phyloP scores from a whole-genome alignment of 2,113 vertebrate genomes.

The Hemiprocne comata region DNA sequence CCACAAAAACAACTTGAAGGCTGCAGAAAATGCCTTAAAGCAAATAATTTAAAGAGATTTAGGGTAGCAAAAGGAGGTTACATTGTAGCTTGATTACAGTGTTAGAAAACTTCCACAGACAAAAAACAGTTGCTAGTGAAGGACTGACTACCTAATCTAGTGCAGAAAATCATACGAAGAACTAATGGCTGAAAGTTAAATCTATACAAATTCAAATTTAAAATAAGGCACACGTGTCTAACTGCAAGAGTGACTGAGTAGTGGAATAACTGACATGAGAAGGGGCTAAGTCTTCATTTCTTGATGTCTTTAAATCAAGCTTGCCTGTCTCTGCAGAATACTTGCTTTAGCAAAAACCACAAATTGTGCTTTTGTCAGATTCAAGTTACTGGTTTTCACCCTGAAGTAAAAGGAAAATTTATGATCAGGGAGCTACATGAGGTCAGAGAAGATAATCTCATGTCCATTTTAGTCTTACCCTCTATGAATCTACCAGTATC shows the following conservation, averaged over 20 bases:
- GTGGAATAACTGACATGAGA: neutral
- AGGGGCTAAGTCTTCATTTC: neutral
- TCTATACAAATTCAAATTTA: neutral
- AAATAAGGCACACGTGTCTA: neutral
- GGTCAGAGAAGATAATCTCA: slow-evolving; percentile 32
- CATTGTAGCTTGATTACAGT: neutral
- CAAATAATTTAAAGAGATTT: neutral
- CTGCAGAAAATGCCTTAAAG: neutral
- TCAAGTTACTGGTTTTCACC: neutral
- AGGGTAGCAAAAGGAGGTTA: neutral
- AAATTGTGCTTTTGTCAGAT: neutral
- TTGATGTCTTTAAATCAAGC: neutral
- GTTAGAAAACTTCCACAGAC: neutral
- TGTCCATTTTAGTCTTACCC: neutral
- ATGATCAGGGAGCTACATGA: neutral
- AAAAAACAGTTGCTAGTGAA: neutral
- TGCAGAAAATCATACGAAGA: neutral
- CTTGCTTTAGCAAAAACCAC: neutral
- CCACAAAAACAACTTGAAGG: neutral
- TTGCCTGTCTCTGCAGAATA: neutral
- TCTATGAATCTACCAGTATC: neutral
- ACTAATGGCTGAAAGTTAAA: neutral
- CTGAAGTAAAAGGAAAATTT: slow-evolving; percentile 22
- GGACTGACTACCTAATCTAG: neutral
- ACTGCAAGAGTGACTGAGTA: neutral